phyloP scores from a whole-genome alignment of 2,113 vertebrate genomes.

The Rousettus leschenaultii region DNA sequence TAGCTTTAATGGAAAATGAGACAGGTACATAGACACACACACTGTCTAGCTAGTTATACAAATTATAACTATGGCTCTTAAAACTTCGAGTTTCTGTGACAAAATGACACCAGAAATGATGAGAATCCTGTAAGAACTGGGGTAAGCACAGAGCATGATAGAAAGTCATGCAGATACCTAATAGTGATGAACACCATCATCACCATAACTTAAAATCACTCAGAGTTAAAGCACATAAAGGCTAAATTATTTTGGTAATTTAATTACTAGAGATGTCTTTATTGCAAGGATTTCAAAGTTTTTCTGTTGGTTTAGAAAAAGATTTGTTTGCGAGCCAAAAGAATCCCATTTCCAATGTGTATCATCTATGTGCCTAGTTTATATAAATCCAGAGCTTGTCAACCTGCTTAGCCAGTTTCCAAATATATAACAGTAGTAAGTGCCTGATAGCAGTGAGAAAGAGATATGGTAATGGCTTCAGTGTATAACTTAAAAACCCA shows the following conservation, averaged over 20 bases:
- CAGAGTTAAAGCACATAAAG: background rate
- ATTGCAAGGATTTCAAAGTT: background rate
- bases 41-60: background rate
- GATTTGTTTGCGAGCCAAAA: background rate
- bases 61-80: background rate
- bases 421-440: background rate
- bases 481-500: background rate
- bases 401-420: background rate
- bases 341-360: background rate
- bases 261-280: background rate
- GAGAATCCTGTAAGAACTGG: background rate
- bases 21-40: rapidly evolving
- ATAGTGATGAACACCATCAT: background rate
- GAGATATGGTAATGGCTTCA: background rate
- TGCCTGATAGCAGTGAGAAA: background rate
- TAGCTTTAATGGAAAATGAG: background rate
- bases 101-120: conserved; percentile 8
- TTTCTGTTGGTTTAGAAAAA: background rate
- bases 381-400: background rate
- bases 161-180: background rate
- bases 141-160: background rate
- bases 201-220: background rate
- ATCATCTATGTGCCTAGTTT: background rate
- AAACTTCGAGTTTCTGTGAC: background rate
- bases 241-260: background rate